phyloP scores from a whole-genome alignment of 1,140 invertebrate genomes.

The Heliconius eleuchia region DNA sequence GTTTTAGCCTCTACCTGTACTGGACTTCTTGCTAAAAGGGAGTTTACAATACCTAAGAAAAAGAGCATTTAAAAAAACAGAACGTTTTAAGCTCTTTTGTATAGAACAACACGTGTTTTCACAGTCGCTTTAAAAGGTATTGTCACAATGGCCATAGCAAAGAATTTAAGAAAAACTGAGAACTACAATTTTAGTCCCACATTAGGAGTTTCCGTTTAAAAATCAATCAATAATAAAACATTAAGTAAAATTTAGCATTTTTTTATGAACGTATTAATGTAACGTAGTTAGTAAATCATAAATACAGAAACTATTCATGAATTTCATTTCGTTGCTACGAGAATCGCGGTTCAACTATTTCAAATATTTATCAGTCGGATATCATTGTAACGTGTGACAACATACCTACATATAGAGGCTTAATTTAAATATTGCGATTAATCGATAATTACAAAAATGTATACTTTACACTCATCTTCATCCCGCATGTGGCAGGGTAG shows the following conservation, averaged over 20 bases:
- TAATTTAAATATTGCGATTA: too few relatives aligned
- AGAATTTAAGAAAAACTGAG: not conserved
- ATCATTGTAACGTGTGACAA: not conserved
- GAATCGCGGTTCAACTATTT: not conserved
- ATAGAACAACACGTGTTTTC: constrained; percentile 5
- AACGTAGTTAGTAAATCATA: not conserved
- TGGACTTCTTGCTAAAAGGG: constrained; percentile 4
- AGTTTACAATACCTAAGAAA: constrained; percentile 12
- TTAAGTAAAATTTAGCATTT: not conserved
- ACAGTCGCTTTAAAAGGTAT: not conserved
- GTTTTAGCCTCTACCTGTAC: not conserved
- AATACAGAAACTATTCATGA: constrained; percentile 5
- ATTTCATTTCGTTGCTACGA: not conserved
- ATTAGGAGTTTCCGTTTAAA: not conserved
- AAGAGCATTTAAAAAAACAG: constrained; percentile 11
- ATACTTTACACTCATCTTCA: too few relatives aligned
- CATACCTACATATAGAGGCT: not conserved
- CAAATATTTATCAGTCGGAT: not conserved
- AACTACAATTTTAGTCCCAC: not conserved
- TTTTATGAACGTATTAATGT: not conserved
- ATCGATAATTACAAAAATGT: too few relatives aligned
- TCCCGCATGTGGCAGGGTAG: too few relatives aligned
- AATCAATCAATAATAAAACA: not conserved
- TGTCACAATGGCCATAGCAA: constrained; percentile 4
- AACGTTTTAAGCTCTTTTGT: constrained; percentile 11